Conservation (phyloP, 1,140 invertebrate genomes). For the Drosophila rufa region DNA sequence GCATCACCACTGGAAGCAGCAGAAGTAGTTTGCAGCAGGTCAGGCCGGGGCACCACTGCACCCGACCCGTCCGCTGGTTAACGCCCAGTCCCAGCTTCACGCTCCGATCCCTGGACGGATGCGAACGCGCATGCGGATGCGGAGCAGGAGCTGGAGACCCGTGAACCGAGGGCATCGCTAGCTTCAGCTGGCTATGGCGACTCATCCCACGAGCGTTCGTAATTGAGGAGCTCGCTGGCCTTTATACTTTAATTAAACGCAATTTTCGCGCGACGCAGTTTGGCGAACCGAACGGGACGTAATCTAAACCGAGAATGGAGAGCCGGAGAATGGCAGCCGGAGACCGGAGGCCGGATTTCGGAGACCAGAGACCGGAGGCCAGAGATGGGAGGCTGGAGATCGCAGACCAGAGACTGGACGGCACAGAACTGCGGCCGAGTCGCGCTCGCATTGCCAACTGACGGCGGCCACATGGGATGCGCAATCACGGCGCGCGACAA, state of each 20-base stretch:
- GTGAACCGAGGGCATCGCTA: conserved; percentile 71
- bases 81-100: conserved; percentile 73
- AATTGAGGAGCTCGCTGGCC: conserved; percentile 62
- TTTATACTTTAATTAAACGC: conserved; percentile 80
- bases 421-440: conserved; percentile 61
- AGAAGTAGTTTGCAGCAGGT: conserved; percentile 81
- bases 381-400: conserved; percentile 13
- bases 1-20: conserved; percentile 81
- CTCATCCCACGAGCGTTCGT: conserved; percentile 61
- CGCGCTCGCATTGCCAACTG: conserved; percentile 72
- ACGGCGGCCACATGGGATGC: conserved; percentile 62
- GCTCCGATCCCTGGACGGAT: conserved; percentile 10
- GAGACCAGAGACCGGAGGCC: neutral
- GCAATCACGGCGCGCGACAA: conserved; percentile 77
- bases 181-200: conserved; percentile 61
- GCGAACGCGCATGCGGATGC: conserved; percentile 1
- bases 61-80: conserved; percentile 76
- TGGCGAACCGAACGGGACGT: conserved; percentile 50
- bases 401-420: conserved; percentile 19
- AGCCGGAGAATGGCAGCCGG: conserved; percentile 23
- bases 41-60: conserved; percentile 84
- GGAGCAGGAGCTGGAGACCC: neutral
- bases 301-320: conserved; percentile 41
- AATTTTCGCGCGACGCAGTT: conserved; percentile 74
- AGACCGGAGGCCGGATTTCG: conserved; percentile 10